Evolutionary conservation across 2,888 invertebrate species (phyloP), one percentile per base, ranked within the genome.

Genomic region (Diarsia mendica): DNA sequence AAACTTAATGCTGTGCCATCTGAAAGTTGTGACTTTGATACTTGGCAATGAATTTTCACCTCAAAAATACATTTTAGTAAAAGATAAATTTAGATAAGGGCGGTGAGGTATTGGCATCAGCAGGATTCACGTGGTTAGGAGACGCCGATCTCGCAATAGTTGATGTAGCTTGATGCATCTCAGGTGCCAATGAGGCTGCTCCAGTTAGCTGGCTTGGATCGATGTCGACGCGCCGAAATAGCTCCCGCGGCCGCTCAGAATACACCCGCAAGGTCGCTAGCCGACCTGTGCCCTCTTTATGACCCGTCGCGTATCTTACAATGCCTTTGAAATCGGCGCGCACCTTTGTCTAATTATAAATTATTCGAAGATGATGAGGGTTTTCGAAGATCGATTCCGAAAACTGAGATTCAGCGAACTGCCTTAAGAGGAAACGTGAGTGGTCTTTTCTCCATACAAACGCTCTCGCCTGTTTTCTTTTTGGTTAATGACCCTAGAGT

Each of bases 111-210:
- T 85, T 85, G 84, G 79, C 80, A 73, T 72, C 63, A 67, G 72
- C 66, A 76, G 75, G 82, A 72, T 86, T 82, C 84, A 85, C 83
- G 86, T 86, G 84, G 79, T 81, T 76, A 51, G 75, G 75, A 86
- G 82, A 84, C 85, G 88, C 89, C 88, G 89, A 92, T 92, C 90
- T 92, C 91, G 94, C 93, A 94, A 93, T 93, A 90, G 89, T 90
- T 90, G 91, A 90, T 85, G 84, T 84, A 82, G 85, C 82, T 85
- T 84, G 90, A 89, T 93, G 93, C 93, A 93, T 89, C 89, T 89
- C 91, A 93, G 93, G 93, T 95, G 95, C 94, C 95, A 95, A 95
- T 91, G 93, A 92, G 92, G 92, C 90, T 93, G 94, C 93, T 94
- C 93, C 91, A 95, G 92, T 94, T 94, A 90, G 86, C 88, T 88